Base-by-base conservation (phyloP, 2,113 vertebrate genomes). In the Progne subis region DNA sequence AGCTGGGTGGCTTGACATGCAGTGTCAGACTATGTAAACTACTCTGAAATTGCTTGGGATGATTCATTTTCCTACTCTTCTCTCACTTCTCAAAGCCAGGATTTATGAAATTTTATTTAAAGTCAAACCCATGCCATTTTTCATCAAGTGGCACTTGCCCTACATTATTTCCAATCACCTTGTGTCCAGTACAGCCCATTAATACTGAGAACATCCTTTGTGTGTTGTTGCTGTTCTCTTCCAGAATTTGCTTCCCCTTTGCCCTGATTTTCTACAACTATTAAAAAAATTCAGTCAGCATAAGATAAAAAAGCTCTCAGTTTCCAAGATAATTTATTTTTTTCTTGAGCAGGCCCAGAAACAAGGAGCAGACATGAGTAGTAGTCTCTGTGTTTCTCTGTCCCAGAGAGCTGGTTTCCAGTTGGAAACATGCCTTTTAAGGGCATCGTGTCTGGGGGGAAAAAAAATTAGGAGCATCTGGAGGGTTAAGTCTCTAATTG, bases 21-120 rank as follows among this genome's bases (percentile, higher is more conserved):
- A 91, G 59, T 80, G 91, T 83, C 84, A 85, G 75, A 80, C 91
- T 92, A 47, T 77, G 79, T 91, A 94, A 96, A 94, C 86, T 77
- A 47, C 39, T 28, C 47, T 87, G 63, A 91, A 96, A 87, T 86
- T 82, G 34, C 47, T 94, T 76, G 59, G 32, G 55, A 85, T 92
- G 67, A 96, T 94, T 96, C 55, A 82, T 90, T 94, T 46, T 84
- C 55, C 41, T 67, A 77, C 59, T 80, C 55, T 46, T 57, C 59
- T 83, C 70, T 91, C 26, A 9, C 23, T 76, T 77, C 55, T 52
- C 43, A 74, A 63, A 90, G 23, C 39, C 34, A 55, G n/a, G 79
- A 61, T 94, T 91, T 93, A 82, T 86, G 47, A 91, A 83, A 76
- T 50, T 43, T 87, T 92, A 70, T 67, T 94, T 90, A 85, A 94